A percentile compares a stretch with the other conserved stretches of the same genome.
These are phyloP conservation scores for Scrobipalpa costella DNA, from an alignment of 2,888 invertebrate genomes.

Conservation along the genomic window DNA sequence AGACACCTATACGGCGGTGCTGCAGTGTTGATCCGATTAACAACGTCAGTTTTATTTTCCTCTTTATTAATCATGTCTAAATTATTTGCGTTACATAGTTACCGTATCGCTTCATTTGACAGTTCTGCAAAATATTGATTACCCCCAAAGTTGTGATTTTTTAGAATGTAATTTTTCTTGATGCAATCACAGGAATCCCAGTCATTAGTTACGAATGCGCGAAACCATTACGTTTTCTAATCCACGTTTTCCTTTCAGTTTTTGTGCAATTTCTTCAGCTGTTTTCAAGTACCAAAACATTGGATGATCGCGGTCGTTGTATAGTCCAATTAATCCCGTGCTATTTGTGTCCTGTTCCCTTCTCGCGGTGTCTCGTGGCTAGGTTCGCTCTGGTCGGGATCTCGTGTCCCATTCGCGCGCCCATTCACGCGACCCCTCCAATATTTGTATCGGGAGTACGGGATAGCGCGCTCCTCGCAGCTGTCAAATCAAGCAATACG, in stretches of 20 bases:
- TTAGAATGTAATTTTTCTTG: slow-evolving; percentile 13
- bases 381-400: slow-evolving; percentile 55
- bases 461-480: slow-evolving; percentile 76
- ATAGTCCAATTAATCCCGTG: slow-evolving; percentile 66
- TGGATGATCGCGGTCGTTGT: slow-evolving; percentile 51
- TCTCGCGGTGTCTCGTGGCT: slow-evolving; percentile 58
- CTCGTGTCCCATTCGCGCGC: slow-evolving; percentile 53
- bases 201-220: slow-evolving; percentile 48
- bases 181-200: slow-evolving; percentile 43
- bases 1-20: slow-evolving; percentile 80
- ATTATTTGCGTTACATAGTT: neutral
- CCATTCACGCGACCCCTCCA: slow-evolving; percentile 70
- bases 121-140: slow-evolving; percentile 11
- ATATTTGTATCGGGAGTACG: slow-evolving; percentile 76
- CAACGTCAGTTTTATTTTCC: slow-evolving; percentile 74
- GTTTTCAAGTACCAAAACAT: slow-evolving; percentile 46
- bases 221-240: slow-evolving; percentile 43
- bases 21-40: slow-evolving; percentile 80
- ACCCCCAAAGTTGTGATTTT: neutral
- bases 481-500: slow-evolving; percentile 77
- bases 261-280: slow-evolving; percentile 22
- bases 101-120: slow-evolving; percentile 61
- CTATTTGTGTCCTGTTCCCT: slow-evolving; percentile 70
- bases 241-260: slow-evolving; percentile 30
- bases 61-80: slow-evolving; percentile 24